Evolutionary conservation across 2,888 invertebrate species (phyloP), one percentile per base, ranked within the genome.

Genomic region (Acleris emargana): DNA sequence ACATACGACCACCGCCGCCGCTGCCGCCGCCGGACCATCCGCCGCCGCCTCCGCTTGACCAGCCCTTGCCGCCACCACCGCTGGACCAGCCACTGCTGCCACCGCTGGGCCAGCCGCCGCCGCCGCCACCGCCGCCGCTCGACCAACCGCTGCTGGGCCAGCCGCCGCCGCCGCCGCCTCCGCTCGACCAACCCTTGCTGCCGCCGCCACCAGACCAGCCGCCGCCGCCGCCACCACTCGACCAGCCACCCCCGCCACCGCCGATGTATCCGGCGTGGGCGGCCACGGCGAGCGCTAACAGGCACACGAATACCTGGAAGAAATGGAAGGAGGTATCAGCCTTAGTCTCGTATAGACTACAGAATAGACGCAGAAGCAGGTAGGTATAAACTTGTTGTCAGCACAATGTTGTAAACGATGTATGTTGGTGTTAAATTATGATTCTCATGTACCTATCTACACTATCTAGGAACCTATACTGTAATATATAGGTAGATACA

Each of bases 271-370:
- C 91, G 77, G 89, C 91, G 55, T 83, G 81, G 32, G 81, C 83
- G 70, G 76, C 87, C 64, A 83, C 90, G 69, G 87, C 86, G 68
- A 91, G 72, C 67, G 88, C 88, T 77, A 92, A 80, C 47, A 92
- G 76, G 76, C 91, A 92, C 62, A 91, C 84, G 82, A 92, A 91
- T 71, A 91, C 86, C 91, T 92, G 84, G 2, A 71, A 72, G 69
- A 67, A 20, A 59, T 54, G 17, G 50, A 16, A 63, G 20, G 54
- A 43, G 20, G 49, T 42, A n/a, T n/a, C 5, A 17, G 7, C 2
- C 45, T 6, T 1, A 7, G 17, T 0, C 45, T 6, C 45, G 1
- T n/a, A n/a, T 38, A 38, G 38, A n/a, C n/a, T n/a, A n/a, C n/a
- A n/a, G n/a, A n/a, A n/a, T n/a, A n/a, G n/a, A n/a, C n/a, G n/a